Percentiles rank a stretch among this genome's conserved stretches.
These are phyloP conservation scores for Xenopus tropicalis DNA, from an alignment of 2,113 vertebrate species.

Conservation along the genomic window UCB_Xtro_10.0 CM004450.2:49814501-49815000, in stretches of 20 bases:
- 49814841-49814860: neutral
- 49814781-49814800: constrained; percentile 13
- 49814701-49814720: constrained; percentile 9
- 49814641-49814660: neutral
- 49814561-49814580: too few species aligned
- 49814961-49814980: neutral
- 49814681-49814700: constrained; percentile 6
- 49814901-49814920: neutral
- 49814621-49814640: neutral
- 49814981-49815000: neutral
- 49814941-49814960: constrained; percentile 8
- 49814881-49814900: constrained; percentile 8
- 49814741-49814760: neutral
- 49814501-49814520: too few species aligned
- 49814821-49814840: neutral
- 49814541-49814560: too few species aligned
- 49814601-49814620: neutral
- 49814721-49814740: constrained; percentile 9
- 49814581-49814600: neutral
- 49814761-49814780: constrained; percentile 19
- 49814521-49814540: too few species aligned
- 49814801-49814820: constrained; percentile 11
- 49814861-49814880: constrained; percentile 1
- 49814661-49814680: neutral
- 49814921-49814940: constrained; percentile 17